Evolutionary conservation across 2,797 vertebrate genomes (phyloP), one percentile per base, ranked within the genome.

Genomic region (Epinephelus coioides): DNA sequence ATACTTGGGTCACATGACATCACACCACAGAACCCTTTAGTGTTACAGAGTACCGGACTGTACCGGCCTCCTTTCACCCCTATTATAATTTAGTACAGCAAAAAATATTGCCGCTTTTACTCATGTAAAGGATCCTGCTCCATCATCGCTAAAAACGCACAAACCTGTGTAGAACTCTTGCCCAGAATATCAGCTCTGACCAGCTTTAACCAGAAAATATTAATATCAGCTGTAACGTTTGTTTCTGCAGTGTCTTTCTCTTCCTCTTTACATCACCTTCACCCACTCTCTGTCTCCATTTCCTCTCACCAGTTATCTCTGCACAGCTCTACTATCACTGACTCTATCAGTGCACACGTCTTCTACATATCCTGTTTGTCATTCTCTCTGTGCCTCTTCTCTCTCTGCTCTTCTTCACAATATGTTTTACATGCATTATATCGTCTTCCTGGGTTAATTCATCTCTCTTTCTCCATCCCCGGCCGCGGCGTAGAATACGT

Each of bases 401-500:
- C 47, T 70, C 46, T 66, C 67, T 51, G 54, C 62, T 30, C 6
- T 0, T 47, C 18, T 62, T 67, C 8, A 0, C 12, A 54, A 67
- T 68, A 30, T 57, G 11, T 67, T 63, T 74, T 5, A 4, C 23
- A 66, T 8, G 4, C 12, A 40, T 64, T 17, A 25, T 15, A 19
- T 60, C 23, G 23, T 61, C 47, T 49, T 27, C 49, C 30, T 6
- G n/a, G 54, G n/a, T 69, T 77, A 68, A 89, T 66, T 70, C 61
- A 0, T 25, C 61, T 66, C 47, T 53, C n/a, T 47, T 50, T 44
- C 44, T 47, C 51, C 21, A 0, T 69, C 27, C 43, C 43, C 3
- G 40, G 27, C 69, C 53, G 74, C 34, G 8, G 23, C 34, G 73
- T 73, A 99, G 98, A 99, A 99, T 89, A 99, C 98, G 0, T 99